Base-by-base conservation (phyloP, 2,888 invertebrate species). In the Horisme vitalbata region DNA sequence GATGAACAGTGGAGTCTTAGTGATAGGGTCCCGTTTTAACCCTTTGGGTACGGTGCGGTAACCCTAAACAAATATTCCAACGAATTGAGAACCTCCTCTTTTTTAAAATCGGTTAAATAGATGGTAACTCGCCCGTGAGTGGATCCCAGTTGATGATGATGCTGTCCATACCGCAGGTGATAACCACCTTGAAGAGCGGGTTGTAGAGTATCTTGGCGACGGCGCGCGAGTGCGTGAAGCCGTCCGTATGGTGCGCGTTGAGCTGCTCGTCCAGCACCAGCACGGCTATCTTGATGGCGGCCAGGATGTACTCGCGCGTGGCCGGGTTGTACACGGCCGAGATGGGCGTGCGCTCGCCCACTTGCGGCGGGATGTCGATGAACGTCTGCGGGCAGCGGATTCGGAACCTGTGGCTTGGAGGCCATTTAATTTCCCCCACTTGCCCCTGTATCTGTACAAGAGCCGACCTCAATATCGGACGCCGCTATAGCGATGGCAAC, bases 101-200 rank as follows among this genome's bases (percentile, higher is more conserved):
- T n/a, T n/a, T n/a, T n/a, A n/a, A n/a, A 6, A 18, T 18, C 5
- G 4, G 18, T 2, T 18, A 6, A 18, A 18, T 1, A 6, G 18
- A 2, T 5, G 6, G 1, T 18, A 18, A 18, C 18, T 31, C 12
- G 10, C 12, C 28, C 28, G 26, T 92, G 78, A 93, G 91, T 0
- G 95, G 93, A 74, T 96, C 93, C 96, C 96, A 97, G 13, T 94
- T 93, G 59, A 95, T 94, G 46, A 97, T 95, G 53, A 92, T 93
- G 55, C 96, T 95, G 68, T 95, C 96, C 72, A 93, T 83, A 41
- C 96, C 95, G 38, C 94, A 95, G 0, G 95, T 94, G 44, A 96
- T 91, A 53, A 96, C 89, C 53, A 92, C 90, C 69, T 94, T 92
- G 65, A 94, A 96, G 1, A 95, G 88, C 9, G 92, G 91, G 81